Conservation (phyloP, 2,113 vertebrate species). For the Rhegmatorhina hoffmannsi region DNA sequence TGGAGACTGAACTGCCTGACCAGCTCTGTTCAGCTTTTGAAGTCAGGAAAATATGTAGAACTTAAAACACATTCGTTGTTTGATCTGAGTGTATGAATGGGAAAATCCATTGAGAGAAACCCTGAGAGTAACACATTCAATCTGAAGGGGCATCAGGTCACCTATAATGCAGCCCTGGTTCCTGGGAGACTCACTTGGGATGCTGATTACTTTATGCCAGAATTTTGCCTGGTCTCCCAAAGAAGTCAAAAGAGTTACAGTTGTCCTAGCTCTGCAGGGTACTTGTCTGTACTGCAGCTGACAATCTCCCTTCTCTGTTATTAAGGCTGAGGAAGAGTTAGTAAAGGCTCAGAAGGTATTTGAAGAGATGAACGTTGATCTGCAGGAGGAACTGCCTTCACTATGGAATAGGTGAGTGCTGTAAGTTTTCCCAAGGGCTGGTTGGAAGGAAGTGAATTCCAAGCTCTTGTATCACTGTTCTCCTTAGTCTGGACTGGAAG, state of each 20-base stretch:
- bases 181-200: background rate
- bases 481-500: background rate
- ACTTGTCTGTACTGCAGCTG: background rate
- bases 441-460: background rate
- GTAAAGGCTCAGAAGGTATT: slow-evolving; percentile 98
- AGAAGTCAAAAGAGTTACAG: background rate
- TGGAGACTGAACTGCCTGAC: background rate
- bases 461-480: background rate
- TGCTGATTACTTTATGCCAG: background rate
- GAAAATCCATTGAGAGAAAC: background rate
- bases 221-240: background rate
- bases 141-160: background rate
- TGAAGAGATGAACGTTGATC: slow-evolving; percentile 95
- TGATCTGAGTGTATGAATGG: background rate
- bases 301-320: slow-evolving; percentile 36
- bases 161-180: background rate
- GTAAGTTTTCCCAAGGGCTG: background rate
- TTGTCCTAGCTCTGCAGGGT: background rate
- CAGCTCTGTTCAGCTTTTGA: background rate
- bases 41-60: background rate
- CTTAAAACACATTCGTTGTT: background rate
- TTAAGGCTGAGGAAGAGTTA: slow-evolving; percentile 95
- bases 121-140: background rate
- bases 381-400: slow-evolving; percentile 96
- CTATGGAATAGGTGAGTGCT: slow-evolving; percentile 94